Percentiles rank a stretch among this genome's conserved stretches.
Evolutionary conservation across 2,888 invertebrate species (phyloP).

Genomic region (Nomada hirtipes): DNA sequence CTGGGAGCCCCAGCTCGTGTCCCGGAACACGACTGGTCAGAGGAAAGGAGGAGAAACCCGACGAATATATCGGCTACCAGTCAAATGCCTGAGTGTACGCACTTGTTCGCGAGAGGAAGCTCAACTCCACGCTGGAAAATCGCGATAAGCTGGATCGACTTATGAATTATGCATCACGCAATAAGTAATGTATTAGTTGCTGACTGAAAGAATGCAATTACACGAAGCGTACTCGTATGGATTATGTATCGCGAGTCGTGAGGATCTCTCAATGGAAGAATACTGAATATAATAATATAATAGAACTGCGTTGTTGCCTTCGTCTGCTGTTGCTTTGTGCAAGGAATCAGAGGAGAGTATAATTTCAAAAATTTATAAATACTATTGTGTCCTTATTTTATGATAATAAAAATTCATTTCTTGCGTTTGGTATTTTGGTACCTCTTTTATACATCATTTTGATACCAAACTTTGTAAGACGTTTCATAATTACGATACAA

Average conservation of each 20-base stretch:
- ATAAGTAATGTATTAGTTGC: neutral
- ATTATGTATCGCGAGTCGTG: neutral
- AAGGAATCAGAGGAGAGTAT: neutral
- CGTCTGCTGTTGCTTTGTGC: no score
- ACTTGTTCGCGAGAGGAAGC: slow-evolving; percentile 6
- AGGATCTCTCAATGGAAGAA: neutral
- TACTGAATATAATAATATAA: neutral
- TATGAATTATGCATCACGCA: slow-evolving; percentile 8
- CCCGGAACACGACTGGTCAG: slow-evolving; percentile 63
- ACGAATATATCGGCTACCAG: slow-evolving; percentile 38
- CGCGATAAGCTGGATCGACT: slow-evolving; percentile 3
- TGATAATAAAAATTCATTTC: no score
- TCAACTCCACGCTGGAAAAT: neutral
- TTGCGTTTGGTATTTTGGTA: no score
- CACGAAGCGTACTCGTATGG: neutral
- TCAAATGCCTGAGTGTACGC: slow-evolving; percentile 16
- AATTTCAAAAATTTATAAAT: neutral
- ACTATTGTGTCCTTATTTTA: no score
- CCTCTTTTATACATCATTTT: no score
- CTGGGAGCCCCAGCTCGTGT: slow-evolving; percentile 73
- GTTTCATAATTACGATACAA: no score
- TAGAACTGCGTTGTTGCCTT: neutral
- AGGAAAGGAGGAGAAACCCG: slow-evolving; percentile 49
- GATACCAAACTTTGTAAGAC: no score
- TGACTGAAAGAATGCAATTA: neutral